Conservation (phyloP, 2,888 invertebrate genomes). For the Nephrotoma appendiculata region DNA sequence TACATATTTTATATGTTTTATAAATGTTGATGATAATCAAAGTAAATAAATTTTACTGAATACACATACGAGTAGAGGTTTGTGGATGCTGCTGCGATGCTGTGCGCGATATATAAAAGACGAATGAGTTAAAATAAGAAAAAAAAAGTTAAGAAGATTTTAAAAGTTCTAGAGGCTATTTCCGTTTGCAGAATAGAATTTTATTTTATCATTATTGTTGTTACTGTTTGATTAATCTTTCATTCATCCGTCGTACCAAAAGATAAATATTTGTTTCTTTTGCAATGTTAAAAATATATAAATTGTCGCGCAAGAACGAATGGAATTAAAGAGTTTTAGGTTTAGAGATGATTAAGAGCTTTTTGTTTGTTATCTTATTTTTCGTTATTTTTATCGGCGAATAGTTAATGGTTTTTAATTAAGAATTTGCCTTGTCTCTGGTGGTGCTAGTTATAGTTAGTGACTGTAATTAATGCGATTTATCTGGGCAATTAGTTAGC, state of each 20-base stretch:
- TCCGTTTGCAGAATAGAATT: background rate
- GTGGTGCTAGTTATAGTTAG: background rate
- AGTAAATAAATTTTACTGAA: background rate
- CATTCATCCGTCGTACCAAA: background rate
- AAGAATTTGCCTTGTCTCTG: background rate
- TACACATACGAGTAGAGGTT: background rate
- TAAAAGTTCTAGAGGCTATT: background rate
- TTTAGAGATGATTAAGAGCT: background rate
- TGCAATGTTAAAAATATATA: background rate
- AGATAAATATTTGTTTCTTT: background rate
- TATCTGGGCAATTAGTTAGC: background rate
- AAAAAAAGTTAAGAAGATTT: background rate
- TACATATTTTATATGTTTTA: background rate
- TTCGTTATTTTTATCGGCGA: background rate
- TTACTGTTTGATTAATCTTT: background rate
- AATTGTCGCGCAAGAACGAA: background rate
- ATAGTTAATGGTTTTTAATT: background rate
- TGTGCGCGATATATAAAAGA: background rate
- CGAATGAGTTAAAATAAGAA: background rate
- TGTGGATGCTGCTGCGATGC: background rate
- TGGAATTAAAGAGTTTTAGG: background rate
- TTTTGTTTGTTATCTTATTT: background rate
- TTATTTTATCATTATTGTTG: background rate
- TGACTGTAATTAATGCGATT: background rate
- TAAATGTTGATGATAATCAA: background rate